phyloP scores from a whole-genome alignment of 1,140 invertebrate genomes.

The Brachionus manjavacas region DNA sequence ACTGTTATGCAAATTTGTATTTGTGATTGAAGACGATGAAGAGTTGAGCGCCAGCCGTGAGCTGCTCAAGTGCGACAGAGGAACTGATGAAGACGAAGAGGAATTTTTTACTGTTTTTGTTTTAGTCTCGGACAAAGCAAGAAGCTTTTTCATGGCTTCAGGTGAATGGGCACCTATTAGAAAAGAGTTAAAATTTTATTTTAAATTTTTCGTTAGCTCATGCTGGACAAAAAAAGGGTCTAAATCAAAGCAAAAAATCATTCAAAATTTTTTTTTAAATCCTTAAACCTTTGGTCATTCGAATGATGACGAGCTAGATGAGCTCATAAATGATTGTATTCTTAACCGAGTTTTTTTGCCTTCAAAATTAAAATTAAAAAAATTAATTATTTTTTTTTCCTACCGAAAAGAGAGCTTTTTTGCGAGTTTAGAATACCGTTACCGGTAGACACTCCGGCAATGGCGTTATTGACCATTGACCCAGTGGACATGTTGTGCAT shows the following conservation, averaged over 20 bases:
- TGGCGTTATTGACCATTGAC: neutral
- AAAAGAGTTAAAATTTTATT: neutral
- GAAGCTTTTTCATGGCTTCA: slow-evolving; percentile 22
- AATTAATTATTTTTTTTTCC: neutral
- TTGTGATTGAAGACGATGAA: neutral
- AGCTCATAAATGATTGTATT: slow-evolving; percentile 13
- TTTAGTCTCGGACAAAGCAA: slow-evolving; percentile 31
- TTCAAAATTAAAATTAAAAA: neutral
- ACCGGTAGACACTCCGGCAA: neutral
- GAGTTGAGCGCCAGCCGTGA: neutral
- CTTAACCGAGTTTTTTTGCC: slow-evolving; percentile 7
- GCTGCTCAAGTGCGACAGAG: slow-evolving; percentile 6
- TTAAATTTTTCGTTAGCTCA: too few species aligned
- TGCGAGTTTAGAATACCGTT: slow-evolving; percentile 11
- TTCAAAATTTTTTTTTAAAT: neutral
- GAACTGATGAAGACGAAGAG: slow-evolving; percentile 18
- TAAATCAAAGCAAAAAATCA: neutral
- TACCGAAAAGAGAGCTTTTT: slow-evolving; percentile 4
- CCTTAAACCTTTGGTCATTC: slow-evolving; percentile 16
- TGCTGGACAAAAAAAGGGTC: neutral
- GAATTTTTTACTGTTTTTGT: slow-evolving; percentile 40
- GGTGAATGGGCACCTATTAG: slow-evolving; percentile 35
- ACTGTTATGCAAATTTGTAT: neutral
- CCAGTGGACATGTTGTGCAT: slow-evolving; percentile 30
- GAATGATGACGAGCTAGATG: slow-evolving; percentile 19